Evolutionary conservation across 2,797 vertebrate species (phyloP).

Genomic region (Dallia pectoralis): DNA sequence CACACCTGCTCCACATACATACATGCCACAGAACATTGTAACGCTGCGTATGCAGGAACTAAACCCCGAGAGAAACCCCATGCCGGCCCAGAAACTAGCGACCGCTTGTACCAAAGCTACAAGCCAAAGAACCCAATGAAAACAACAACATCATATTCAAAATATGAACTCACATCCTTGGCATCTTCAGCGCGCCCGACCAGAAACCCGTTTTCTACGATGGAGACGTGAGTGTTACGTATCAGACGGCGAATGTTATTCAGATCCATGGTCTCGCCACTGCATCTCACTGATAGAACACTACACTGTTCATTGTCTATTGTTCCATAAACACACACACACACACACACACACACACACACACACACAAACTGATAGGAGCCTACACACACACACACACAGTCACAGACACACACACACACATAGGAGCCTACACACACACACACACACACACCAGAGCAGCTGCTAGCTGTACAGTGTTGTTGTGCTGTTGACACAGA

Average conservation of each 20-base stretch:
- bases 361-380: constrained; percentile 10
- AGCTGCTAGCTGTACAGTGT: constrained; percentile 63
- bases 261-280: constrained; percentile 62
- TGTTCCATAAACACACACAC: background rate
- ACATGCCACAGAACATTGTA: background rate
- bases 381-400: constrained; percentile 25
- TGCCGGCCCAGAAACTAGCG: background rate
- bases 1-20: constrained; percentile 16
- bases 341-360: constrained; percentile 11
- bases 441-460: constrained; percentile 47
- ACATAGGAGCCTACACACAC: constrained; percentile 14
- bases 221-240: constrained; percentile 63
- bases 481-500: constrained; percentile 66
- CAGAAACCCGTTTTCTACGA: constrained; percentile 58
- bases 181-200: constrained; percentile 35
- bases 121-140: constrained; percentile 15
- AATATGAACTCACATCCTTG: constrained; percentile 65
- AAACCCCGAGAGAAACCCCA: background rate
- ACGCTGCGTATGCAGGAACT: background rate
- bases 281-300: background rate
- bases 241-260: constrained; percentile 58
- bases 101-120: constrained; percentile 16
- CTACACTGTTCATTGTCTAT: background rate
- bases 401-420: constrained; percentile 7
- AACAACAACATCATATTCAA: background rate